Conservation (phyloP, 2,888 invertebrate species). For the Dendrolimus pini region DNA sequence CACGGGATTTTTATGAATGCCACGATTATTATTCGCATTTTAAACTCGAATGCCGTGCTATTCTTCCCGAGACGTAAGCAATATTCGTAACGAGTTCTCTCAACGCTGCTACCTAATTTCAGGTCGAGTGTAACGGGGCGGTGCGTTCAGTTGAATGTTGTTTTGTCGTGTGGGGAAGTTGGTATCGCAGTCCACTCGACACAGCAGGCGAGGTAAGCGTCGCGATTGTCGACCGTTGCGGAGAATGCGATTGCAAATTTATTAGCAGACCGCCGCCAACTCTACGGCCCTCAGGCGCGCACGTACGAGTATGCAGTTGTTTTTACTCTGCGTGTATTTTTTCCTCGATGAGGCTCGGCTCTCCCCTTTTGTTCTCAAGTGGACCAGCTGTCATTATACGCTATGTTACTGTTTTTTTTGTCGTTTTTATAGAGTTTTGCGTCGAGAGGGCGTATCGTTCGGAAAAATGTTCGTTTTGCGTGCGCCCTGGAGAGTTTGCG, state of each 20-base stretch:
- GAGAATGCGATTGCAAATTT: constrained; percentile 73
- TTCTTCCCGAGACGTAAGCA: constrained; percentile 72
- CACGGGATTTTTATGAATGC: constrained; percentile 73
- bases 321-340: constrained; percentile 72
- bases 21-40: constrained; percentile 75
- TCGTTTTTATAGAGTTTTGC: constrained; percentile 75
- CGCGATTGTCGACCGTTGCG: constrained; percentile 43
- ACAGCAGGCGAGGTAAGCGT: constrained; percentile 33
- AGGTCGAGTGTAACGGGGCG: constrained; percentile 49
- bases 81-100: constrained; percentile 76
- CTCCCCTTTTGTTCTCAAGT: constrained; percentile 77
- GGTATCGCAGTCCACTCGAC: constrained; percentile 41
- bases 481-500: constrained; percentile 69
- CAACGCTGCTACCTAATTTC: constrained; percentile 67
- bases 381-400: constrained; percentile 78
- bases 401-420: constrained; percentile 77
- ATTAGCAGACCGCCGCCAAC: constrained; percentile 59
- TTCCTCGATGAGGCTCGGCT: constrained; percentile 71
- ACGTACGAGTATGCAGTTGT: constrained; percentile 53
- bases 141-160: constrained; percentile 30
- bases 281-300: constrained; percentile 32
- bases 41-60: constrained; percentile 71
- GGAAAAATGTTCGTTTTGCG: constrained; percentile 76
- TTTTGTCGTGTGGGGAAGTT: constrained; percentile 21
- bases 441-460: constrained; percentile 70